Base-by-base conservation (phyloP, 2,888 invertebrate genomes). In the Erebia ligea region DNA sequence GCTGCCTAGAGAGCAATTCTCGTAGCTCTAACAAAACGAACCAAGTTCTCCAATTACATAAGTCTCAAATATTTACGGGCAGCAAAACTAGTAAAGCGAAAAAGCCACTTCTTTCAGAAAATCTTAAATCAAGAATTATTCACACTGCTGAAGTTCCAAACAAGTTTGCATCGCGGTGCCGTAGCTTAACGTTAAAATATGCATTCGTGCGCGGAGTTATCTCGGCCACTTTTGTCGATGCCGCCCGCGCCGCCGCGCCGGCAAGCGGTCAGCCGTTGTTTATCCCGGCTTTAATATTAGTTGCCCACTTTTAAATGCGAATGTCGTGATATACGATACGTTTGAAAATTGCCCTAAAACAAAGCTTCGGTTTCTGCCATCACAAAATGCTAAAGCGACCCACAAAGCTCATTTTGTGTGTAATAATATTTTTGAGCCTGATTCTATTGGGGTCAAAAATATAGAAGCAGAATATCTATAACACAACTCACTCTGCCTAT, bases 171-270 rank as follows among this genome's bases (percentile, higher is more conserved):
- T 83, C 83, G 84, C 81, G 82, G 82, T 82, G 81, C 84, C 84
- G 84, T 85, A 87, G 88, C 86, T 89, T 86, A 87, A 85, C 85
- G 89, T 83, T 91, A 88, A 91, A 91, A 90, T 91, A 91, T 92
- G 90, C 89, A 91, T 90, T 86, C 85, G 86, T 85, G 86, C 83
- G 81, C 84, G 78, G 85, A 87, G 86, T 87, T 91, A 88, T 88
- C 90, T 88, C 84, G 85, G 82, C 85, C 86, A 88, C 86, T 91
- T 86, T 86, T 84, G 83, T 85, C 82, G 82, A 83, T 78, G 85
- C 83, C 84, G 81, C 78, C 81, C 81, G 78, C 82, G 78, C n/a
- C n/a, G n/a, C n/a, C n/a, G n/a, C 84, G 81, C 78, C 81, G 81
- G 78, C 82, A 78, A 80, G 78, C 85, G 87, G 87, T 88, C 88